Evolutionary conservation across 2,888 invertebrate genomes (phyloP).

Genomic region (Steinernema hermaphroditum): DNA sequence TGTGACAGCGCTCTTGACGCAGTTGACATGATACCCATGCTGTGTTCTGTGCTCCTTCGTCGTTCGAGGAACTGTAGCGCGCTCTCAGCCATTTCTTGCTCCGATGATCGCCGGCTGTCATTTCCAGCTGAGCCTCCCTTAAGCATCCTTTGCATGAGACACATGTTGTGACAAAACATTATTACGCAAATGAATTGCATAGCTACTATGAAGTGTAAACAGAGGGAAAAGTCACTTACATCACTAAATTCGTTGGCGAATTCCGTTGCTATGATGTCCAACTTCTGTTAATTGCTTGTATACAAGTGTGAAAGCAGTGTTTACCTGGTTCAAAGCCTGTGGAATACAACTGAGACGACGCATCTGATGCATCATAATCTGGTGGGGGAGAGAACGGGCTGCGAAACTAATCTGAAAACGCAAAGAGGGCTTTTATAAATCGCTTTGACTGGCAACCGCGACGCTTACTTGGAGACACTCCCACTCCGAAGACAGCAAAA

Average conservation of each 20-base stretch:
- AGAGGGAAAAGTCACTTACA: too few species aligned
- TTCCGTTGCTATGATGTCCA: conserved; percentile 36
- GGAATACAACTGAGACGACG: conserved; percentile 41
- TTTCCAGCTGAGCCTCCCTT: conserved; percentile 24
- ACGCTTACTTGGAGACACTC: conserved; percentile 14
- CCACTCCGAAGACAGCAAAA: conserved; percentile 7
- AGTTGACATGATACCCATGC: conserved; percentile 38
- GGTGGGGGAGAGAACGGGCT: neutral
- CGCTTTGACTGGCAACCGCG: conserved; percentile 20
- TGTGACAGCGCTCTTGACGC: neutral
- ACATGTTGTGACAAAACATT: neutral
- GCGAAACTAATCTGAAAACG: conserved; percentile 23
- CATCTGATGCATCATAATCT: conserved; percentile 32
- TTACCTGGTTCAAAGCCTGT: conserved; percentile 35
- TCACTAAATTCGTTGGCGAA: conserved; percentile 29
- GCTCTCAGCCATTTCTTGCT: conserved; percentile 43
- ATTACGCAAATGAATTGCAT: neutral
- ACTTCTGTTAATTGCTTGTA: neutral
- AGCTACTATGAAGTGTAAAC: neutral
- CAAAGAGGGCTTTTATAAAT: conserved; percentile 25
- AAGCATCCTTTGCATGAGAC: neutral
- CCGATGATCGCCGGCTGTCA: conserved; percentile 36
- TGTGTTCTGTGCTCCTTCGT: conserved; percentile 44
- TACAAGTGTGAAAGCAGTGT: neutral
- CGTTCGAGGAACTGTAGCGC: conserved; percentile 46